These are phyloP conservation scores for Heterohyrax brucei DNA, from an alignment of 2,797 vertebrate species.

Conservation along the genomic window DNA sequence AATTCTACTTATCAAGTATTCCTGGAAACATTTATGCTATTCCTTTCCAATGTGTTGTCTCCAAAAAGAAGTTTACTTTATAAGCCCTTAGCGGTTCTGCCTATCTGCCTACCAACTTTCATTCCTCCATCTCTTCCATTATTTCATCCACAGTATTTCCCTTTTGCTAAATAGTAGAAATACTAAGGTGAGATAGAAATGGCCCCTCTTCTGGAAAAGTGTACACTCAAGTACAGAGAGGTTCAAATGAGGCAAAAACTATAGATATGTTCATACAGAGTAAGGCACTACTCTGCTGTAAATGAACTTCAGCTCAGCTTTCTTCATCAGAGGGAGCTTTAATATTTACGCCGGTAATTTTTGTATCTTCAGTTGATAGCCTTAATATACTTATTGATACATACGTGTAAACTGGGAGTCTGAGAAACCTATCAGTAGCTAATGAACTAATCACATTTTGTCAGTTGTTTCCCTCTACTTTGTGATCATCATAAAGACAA, in stretches of 20 bases:
- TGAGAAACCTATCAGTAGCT: slow-evolving; percentile 49
- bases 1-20: neutral
- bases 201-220: neutral
- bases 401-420: neutral
- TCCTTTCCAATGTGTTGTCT: neutral
- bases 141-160: neutral
- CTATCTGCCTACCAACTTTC: neutral
- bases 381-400: neutral
- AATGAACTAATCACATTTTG: slow-evolving; percentile 5
- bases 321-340: neutral
- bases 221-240: neutral
- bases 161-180: neutral
- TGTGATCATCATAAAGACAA: slow-evolving; percentile 27
- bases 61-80: neutral
- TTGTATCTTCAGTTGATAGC: neutral
- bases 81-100: neutral
- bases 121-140: neutral
- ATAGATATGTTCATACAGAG: neutral
- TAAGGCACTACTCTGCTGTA: neutral
- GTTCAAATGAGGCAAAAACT: neutral
- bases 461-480: neutral
- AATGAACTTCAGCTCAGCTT: neutral
- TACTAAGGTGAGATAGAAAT: neutral
- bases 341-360: neutral
- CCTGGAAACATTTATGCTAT: neutral